Evolutionary conservation across 1,140 invertebrate species (phyloP).

Genomic region (Drosophila triauraria): DNA sequence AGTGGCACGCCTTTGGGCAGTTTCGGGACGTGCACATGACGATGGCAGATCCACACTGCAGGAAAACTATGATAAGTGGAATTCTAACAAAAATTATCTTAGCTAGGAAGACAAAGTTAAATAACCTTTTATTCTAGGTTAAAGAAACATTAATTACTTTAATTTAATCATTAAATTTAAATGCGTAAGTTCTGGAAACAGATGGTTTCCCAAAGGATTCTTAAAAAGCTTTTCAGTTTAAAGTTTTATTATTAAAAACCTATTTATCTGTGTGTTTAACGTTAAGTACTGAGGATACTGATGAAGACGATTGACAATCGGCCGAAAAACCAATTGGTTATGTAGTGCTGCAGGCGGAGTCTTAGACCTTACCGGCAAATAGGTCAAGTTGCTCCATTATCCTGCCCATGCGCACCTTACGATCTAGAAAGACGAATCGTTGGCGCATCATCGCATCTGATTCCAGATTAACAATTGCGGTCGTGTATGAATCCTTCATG

Average conservation of each 20-base stretch:
- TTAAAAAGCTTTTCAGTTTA: too few species aligned
- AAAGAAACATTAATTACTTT: too few species aligned
- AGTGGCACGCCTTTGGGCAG: conserved; percentile 85
- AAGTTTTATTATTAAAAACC: too few species aligned
- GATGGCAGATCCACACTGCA: conserved; percentile 88
- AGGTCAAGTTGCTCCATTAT: conserved; percentile 93
- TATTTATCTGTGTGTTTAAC: too few species aligned
- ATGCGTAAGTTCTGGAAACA: too few species aligned
- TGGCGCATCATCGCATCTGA: conserved; percentile 87
- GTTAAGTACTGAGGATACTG: background rate
- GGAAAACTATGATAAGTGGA: background rate
- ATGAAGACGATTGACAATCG: too few species aligned
- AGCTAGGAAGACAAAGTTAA: too few species aligned
- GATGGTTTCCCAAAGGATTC: too few species aligned
- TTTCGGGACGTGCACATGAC: conserved; percentile 88
- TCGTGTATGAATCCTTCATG: conserved; percentile 89
- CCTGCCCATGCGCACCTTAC: conserved; percentile 89
- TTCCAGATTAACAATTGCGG: conserved; percentile 88
- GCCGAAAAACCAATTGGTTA: too few species aligned
- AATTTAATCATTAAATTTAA: too few species aligned
- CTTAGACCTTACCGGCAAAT: conserved; percentile 88
- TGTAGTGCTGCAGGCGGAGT: too few species aligned
- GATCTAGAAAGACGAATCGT: conserved; percentile 88
- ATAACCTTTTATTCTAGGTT: too few species aligned
- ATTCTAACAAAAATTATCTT: background rate